These are phyloP conservation scores for Tor tambroides DNA, from an alignment of 2,113 vertebrate genomes.

Conservation along the genomic window DNA sequence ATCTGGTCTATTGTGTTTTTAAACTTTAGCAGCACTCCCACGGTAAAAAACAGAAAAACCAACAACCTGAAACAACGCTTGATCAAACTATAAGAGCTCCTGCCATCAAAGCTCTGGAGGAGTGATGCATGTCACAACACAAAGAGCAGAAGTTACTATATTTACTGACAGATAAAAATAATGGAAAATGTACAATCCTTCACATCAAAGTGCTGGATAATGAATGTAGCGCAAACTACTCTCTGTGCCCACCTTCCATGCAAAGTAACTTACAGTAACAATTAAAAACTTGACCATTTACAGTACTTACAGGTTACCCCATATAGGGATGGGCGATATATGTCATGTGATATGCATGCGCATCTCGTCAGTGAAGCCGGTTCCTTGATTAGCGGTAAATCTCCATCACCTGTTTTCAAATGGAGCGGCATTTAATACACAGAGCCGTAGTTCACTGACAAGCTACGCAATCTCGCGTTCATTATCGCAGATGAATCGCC, in stretches of 20 bases:
- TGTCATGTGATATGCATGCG: too few species aligned
- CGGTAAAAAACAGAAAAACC: background rate
- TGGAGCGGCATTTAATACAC: too few species aligned
- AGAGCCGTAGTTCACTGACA: too few species aligned
- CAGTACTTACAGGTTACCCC: background rate
- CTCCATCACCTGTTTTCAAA: too few species aligned
- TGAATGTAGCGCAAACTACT: background rate
- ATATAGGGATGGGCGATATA: too few species aligned
- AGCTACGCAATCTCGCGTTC: too few species aligned
- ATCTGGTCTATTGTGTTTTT: background rate
- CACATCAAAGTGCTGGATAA: background rate
- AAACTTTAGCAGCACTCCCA: background rate
- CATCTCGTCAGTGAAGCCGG: too few species aligned
- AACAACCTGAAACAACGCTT: background rate
- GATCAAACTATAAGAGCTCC: background rate
- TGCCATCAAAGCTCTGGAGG: background rate
- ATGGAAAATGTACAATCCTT: background rate
- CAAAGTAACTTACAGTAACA: background rate
- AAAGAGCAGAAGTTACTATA: background rate
- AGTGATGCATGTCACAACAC: background rate
- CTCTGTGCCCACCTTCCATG: background rate
- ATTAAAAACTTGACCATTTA: background rate
- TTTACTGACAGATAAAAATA: background rate
- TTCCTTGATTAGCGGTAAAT: too few species aligned
- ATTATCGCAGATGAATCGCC: too few species aligned